phyloP scores from a whole-genome alignment of 2,113 vertebrate genomes.

The Istiophorus platypterus region DNA sequence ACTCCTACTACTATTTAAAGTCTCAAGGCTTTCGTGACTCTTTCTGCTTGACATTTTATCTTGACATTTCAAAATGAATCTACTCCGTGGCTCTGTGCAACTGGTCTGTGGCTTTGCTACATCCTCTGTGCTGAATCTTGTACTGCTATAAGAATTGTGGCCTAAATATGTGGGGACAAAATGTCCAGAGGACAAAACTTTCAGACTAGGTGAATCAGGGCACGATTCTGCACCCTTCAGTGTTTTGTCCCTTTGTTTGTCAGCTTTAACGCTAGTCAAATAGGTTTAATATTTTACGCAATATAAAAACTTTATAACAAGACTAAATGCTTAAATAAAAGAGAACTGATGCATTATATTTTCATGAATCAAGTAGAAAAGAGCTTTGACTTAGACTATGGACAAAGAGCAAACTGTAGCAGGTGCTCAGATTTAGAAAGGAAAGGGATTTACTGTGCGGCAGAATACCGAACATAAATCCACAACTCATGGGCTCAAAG shows the following conservation, averaged over 20 bases:
- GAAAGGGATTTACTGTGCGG: background rate
- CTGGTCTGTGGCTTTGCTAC: background rate
- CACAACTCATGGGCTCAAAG: background rate
- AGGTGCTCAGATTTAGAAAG: background rate
- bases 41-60: background rate
- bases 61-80: background rate
- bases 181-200: background rate
- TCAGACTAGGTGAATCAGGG: background rate
- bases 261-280: background rate
- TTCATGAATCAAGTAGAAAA: background rate
- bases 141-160: too few species aligned
- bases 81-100: background rate
- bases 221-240: background rate
- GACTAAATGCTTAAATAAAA: background rate
- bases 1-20: background rate
- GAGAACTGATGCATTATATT: background rate
- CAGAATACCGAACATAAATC: background rate
- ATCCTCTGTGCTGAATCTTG: background rate
- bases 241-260: background rate
- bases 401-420: background rate
- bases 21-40: background rate
- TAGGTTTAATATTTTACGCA: background rate
- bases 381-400: conserved; percentile 18
- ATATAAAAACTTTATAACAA: background rate
- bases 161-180: background rate